Evolutionary conservation across 2,888 invertebrate genomes (phyloP), one percentile per base, ranked within the genome.

Genomic region (Drosophila anceps): DNA sequence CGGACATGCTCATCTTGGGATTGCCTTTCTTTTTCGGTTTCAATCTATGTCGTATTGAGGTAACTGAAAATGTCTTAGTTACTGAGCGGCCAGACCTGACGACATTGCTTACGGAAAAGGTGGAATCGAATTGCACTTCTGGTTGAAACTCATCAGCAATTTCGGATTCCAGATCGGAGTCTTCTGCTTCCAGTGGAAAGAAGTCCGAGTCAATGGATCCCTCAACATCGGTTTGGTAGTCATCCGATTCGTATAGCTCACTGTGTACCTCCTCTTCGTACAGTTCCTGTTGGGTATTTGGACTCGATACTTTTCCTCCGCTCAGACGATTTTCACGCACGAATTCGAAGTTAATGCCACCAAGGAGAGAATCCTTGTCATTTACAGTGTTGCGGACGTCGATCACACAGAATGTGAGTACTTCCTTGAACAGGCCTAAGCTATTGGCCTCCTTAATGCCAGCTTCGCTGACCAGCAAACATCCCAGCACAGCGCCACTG

Each of bases 381-480:
- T 13, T 31, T 7, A 68, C 13, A 0, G 79, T 72, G 15, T 57
- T 90, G 8, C 84, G 69, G 7, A 66, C 59, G 31, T 86, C 90
- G 1, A 66, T 61, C 13, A 86, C 82, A 63, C 60, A 76, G 9
- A 90, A 81, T 1, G 86, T 86, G 29, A 88, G 62, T 31, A 86
- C 79, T 3, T 88, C 43, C 20, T 70, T 27, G 20, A 86, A 86
- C 1, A 86, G 10, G 4, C 80, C 77, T 31, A 69, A 0, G 9
- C 13, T 13, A 0, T 72, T 71, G 33, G 88, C 88, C 50, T 79
- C 73, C 29, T 31, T 57, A 15, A 90, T 79, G 31, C 72, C 92
- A 4, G 8, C 24, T 31, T 90, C 85, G 18, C 66, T 84, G 13
- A 82, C 90, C 43, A 89, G 73, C 29, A 90, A 50, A 5, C 91